phyloP scores from a whole-genome alignment of 1,140 invertebrate genomes.

The Euura saliciscinereae region DNA sequence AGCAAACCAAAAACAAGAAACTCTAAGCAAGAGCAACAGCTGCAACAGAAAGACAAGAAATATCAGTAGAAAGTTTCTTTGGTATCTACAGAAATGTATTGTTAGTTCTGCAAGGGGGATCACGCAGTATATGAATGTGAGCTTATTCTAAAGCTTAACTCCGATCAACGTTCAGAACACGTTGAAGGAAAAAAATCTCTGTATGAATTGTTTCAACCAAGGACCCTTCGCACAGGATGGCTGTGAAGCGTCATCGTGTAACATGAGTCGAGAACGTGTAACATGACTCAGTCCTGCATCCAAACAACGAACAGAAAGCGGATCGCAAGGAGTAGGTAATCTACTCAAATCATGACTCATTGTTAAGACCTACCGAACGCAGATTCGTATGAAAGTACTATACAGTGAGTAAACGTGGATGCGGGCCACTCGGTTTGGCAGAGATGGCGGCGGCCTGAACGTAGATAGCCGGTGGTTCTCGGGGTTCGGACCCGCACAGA shows the following conservation, averaged over 20 bases:
- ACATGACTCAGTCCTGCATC: constrained; percentile 21
- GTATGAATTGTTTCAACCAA: constrained; percentile 24
- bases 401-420: too few species aligned
- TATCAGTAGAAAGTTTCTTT: constrained; percentile 20
- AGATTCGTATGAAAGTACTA: not conserved
- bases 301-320: not conserved
- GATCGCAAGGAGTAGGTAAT: not conserved
- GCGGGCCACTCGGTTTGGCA: too few species aligned
- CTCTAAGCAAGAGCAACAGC: too few species aligned
- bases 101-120: too few species aligned
- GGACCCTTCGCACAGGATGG: constrained; percentile 25
- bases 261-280: constrained; percentile 14
- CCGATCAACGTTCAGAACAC: constrained; percentile 21
- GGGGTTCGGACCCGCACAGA: too few species aligned
- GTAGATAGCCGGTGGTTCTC: too few species aligned
- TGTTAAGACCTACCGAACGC: not conserved
- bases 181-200: constrained; percentile 17
- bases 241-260: constrained; percentile 25
- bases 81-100: too few species aligned
- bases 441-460: too few species aligned
- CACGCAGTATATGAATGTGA: constrained; percentile 22
- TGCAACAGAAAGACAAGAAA: constrained; percentile 5
- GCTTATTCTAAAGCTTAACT: constrained; percentile 20
- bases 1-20: constrained; percentile 15
- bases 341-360: not conserved